These are phyloP conservation scores for Formica aserva DNA, from an alignment of 2,888 invertebrate species.

Conservation along the genomic window DNA sequence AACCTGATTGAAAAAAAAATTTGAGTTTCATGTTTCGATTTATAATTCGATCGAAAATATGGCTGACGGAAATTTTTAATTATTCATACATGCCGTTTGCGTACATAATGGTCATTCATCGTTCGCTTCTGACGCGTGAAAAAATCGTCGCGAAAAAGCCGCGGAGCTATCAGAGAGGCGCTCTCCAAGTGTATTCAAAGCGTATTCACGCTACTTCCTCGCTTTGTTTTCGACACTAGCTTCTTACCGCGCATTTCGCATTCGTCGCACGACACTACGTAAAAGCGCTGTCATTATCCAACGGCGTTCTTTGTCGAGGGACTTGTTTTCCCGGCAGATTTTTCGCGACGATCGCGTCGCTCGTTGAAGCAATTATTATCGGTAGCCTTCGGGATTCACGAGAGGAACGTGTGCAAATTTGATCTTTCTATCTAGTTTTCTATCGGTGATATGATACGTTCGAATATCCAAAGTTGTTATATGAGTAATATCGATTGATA, in stretches of 20 bases:
- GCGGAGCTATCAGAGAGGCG: background rate
- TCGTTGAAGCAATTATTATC: conserved; percentile 20
- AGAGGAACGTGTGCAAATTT: background rate
- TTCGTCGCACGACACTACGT: conserved; percentile 24
- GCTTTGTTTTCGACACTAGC: conserved; percentile 45
- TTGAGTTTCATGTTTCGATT: background rate
- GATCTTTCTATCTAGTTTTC: background rate
- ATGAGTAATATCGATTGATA: background rate
- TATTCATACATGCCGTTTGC: background rate
- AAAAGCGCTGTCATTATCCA: conserved; percentile 33
- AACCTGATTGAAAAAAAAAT: background rate
- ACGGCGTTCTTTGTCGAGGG: conserved; percentile 20
- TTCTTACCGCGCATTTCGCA: conserved; percentile 32
- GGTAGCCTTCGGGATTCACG: background rate
- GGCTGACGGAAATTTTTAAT: background rate
- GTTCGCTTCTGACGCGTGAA: background rate
- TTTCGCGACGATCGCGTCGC: conserved; percentile 6
- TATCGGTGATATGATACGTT: background rate
- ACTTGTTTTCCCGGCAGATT: conserved; percentile 26
- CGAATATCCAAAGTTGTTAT: background rate
- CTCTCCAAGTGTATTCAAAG: conserved; percentile 38
- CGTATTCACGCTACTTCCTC: conserved; percentile 47
- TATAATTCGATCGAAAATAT: background rate
- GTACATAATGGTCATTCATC: background rate
- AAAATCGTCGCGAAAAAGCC: conserved; percentile 15